Conservation (phyloP, 2,113 vertebrate genomes). For the Alethe castanea region DNA sequence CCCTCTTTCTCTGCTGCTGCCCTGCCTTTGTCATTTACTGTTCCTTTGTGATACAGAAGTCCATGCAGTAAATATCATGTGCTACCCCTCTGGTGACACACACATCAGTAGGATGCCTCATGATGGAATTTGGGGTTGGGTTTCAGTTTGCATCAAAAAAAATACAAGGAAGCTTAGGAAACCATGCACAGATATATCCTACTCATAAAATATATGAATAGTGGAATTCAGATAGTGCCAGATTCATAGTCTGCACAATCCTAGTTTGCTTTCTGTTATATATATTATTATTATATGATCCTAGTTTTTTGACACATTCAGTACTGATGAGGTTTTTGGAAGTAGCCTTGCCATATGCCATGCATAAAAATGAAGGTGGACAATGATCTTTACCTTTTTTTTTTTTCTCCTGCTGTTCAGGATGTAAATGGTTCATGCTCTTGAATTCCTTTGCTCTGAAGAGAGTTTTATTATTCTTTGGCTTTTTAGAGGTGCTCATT, state of each 20-base stretch:
- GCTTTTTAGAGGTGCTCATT: not conserved
- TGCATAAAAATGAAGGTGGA: not conserved
- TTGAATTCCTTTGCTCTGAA: not conserved
- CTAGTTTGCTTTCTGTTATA: not conserved
- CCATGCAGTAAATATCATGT: not conserved
- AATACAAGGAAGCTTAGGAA: not conserved
- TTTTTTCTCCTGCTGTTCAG: not conserved
- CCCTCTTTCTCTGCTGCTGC: not conserved
- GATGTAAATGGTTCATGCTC: not conserved
- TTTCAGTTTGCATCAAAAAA: not conserved
- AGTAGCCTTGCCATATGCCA: not conserved
- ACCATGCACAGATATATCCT: not conserved
- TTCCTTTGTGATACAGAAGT: not conserved
- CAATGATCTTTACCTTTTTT: not conserved
- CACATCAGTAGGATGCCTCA: not conserved
- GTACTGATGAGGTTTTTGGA: not conserved
- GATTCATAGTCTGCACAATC: not conserved
- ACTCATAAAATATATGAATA: not conserved
- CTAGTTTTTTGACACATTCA: not conserved
- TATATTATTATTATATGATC: not conserved
- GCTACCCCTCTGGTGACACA: not conserved
- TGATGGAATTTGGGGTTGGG: constrained; percentile 1
- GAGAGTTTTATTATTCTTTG: not conserved
- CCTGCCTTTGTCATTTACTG: not conserved
- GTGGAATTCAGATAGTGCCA: not conserved